Percentiles rank a stretch among this genome's conserved stretches.
These are phyloP conservation scores for Heliconius hermathena DNA, from an alignment of 1,140 invertebrate species.

Conservation along the genomic window DNA sequence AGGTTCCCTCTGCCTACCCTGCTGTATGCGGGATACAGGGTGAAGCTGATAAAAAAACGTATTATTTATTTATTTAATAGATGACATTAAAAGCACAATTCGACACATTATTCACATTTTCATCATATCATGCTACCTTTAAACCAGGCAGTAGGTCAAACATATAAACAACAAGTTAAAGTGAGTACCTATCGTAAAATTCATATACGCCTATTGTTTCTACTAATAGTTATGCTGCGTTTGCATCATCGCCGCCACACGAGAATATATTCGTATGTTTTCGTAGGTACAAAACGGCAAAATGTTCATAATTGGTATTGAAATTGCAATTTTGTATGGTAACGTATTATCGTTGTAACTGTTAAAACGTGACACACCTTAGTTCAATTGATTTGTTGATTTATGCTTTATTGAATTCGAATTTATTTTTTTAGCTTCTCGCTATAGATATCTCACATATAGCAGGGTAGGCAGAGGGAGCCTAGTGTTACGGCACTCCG, in stretches of 20 bases:
- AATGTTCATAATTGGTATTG: neutral
- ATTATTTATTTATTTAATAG: too few species aligned
- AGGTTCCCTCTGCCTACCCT: too few species aligned
- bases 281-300: neutral
- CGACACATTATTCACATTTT: neutral
- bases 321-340: slow-evolving; percentile 7
- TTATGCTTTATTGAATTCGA: neutral
- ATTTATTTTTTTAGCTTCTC: neutral
- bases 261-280: neutral
- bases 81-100: neutral
- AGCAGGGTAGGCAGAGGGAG: too few species aligned
- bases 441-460: too few species aligned
- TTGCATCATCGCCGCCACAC: slow-evolving; percentile 4
- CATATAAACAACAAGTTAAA: slow-evolving; percentile 16
- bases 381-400: neutral
- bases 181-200: slow-evolving; percentile 25
- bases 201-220: slow-evolving; percentile 18
- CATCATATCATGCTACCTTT: slow-evolving; percentile 10
- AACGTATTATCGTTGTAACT: neutral
- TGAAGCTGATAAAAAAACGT: too few species aligned
- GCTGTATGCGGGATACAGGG: too few species aligned
- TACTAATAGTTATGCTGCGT: slow-evolving; percentile 10
- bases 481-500: too few species aligned
- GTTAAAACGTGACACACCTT: neutral
- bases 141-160: slow-evolving; percentile 33